Evolutionary conservation across 1,140 invertebrate genomes (phyloP), one percentile per base, ranked within the genome.

Genomic region (Stegodyphus mimosarum): DNA sequence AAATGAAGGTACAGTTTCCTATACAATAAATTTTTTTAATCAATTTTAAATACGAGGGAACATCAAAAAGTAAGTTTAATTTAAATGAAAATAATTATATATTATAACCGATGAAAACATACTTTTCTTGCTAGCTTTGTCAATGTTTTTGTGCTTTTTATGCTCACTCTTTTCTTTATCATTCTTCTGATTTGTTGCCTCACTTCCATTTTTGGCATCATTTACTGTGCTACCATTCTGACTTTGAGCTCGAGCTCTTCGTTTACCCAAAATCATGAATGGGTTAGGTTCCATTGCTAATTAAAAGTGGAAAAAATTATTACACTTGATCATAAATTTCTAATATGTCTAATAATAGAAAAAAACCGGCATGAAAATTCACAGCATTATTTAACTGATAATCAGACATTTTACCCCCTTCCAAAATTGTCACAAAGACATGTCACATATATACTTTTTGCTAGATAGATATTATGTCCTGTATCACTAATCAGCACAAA

Each of bases 221-320:
- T 67, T 63, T 18, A 67, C 17, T 75, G 48, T 13, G 18, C 18
- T 52, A 76, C 73, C 76, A 18, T 84, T 84, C 72, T 84, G 81
- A 84, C 81, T 84, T 53, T 84, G 81, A 13, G 81, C 81, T 51
- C 76, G 52, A 11, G 67, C 53, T 73, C 84, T 74, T 66, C 76
- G 70, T 83, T 87, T 86, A 13, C 86, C 75, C 70, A 87, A 67
- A 77, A 83, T 76, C 80, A 85, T 76, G 49, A 87, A 86, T 67
- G 84, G 84, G 69, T 86, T 86, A 48, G 74, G 84, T 55, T 86
- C 84, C 76, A 80, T 86, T 53, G 84, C 84, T 86, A 52, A 33
- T 51, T 6, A 64, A 63, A 70, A n/a, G 55, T 15, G 18, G 11
- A 72, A 51, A 5, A 10, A 72, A 69, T 17, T 33, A 69, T 18